Percentiles rank a stretch among this genome's conserved stretches.
These are phyloP conservation scores for Mixornis gularis DNA, from an alignment of 2,113 vertebrate genomes.

Conservation along the genomic window DNA sequence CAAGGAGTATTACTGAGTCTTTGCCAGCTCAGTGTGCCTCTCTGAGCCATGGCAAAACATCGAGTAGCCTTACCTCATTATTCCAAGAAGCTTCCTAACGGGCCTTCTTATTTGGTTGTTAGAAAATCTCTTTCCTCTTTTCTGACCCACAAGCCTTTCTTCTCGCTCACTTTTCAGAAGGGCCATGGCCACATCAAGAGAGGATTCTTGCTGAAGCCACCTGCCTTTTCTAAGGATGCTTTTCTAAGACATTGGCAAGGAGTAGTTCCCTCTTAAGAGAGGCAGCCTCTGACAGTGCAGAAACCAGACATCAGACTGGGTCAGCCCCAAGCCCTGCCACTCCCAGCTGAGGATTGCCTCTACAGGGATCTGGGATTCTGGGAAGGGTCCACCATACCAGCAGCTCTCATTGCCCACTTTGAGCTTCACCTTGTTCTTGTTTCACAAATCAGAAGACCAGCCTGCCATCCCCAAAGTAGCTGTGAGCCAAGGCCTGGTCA, in stretches of 20 bases:
- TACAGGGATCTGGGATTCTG: fast-evolving
- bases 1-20: neutral
- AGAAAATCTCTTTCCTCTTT: neutral
- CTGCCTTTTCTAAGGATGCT: neutral
- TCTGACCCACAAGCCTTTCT: neutral
- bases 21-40: neutral
- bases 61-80: neutral
- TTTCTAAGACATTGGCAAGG: neutral
- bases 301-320: neutral
- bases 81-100: neutral
- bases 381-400: neutral
- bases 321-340: neutral
- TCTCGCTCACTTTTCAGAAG: neutral
- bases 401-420: neutral
- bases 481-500: neutral
- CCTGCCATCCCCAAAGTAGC: neutral
- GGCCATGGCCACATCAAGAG: neutral
- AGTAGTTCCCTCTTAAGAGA: neutral
- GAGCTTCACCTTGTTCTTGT: neutral
- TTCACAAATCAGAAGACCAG: neutral
- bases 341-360: neutral
- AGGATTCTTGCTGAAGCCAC: neutral
- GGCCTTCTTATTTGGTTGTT: neutral
- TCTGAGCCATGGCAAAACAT: neutral
- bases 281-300: neutral